Evolutionary conservation across 2,888 invertebrate genomes (phyloP).

Genomic region (Stenodera caucasica): DNA sequence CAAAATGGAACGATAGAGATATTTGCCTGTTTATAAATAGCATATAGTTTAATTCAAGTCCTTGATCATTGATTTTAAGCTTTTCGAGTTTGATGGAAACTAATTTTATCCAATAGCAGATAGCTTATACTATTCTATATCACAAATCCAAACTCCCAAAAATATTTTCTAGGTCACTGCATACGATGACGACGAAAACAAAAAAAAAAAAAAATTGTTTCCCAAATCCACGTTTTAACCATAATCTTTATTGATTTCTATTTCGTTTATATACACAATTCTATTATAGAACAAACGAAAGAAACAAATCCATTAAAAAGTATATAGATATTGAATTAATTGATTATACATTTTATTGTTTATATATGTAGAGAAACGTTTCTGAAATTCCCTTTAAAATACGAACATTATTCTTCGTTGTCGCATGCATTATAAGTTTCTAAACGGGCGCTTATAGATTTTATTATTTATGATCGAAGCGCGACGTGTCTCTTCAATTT

Average conservation of each 20-base stretch:
- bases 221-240: background rate
- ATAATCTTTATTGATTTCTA: background rate
- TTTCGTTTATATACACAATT: background rate
- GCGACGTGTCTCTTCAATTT: background rate
- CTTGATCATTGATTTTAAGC: slow-evolving; percentile 7
- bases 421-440: background rate
- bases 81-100: slow-evolving; percentile 8
- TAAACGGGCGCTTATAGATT: background rate
- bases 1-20: background rate
- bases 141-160: background rate
- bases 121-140: background rate
- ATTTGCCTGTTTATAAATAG: background rate
- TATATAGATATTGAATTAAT: background rate
- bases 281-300: too few species aligned
- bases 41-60: slow-evolving; percentile 1
- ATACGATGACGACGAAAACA: background rate
- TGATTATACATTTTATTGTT: too few species aligned
- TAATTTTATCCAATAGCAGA: slow-evolving; percentile 6
- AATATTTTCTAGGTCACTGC: slow-evolving; percentile 8
- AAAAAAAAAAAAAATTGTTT: background rate
- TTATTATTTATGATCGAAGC: background rate
- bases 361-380: background rate
- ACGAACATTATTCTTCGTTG: background rate
- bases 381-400: background rate
- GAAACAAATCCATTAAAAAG: too few species aligned